Percentiles rank a stretch among this genome's conserved stretches.
phyloP scores from a whole-genome alignment of 2,113 vertebrate genomes.

The Mastomys natalensis region DNA sequence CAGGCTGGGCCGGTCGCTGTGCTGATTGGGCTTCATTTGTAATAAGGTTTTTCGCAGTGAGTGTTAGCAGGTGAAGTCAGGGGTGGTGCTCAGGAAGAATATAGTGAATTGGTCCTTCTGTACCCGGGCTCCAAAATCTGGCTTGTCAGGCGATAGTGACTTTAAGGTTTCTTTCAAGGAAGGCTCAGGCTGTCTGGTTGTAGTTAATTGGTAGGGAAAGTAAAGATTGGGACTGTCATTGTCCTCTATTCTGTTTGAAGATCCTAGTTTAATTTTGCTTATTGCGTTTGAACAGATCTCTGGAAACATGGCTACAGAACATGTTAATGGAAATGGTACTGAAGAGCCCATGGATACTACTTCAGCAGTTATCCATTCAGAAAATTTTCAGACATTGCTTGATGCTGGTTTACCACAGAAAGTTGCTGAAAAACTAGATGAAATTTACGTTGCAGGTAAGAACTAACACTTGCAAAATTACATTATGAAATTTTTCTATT shows the following conservation, averaged over 20 bases:
- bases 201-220: slow-evolving; percentile 74
- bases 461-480: slow-evolving; percentile 89
- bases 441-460: slow-evolving; percentile 99
- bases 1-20: slow-evolving; percentile 61
- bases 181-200: slow-evolving; percentile 60
- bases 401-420: slow-evolving; percentile 97
- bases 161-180: slow-evolving; percentile 69
- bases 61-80: slow-evolving; percentile 87
- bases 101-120: slow-evolving; percentile 63
- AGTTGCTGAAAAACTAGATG: slow-evolving; percentile 98
- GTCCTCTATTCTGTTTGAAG: slow-evolving; percentile 78
- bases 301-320: slow-evolving; percentile 98
- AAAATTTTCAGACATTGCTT: slow-evolving; percentile 96
- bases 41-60: slow-evolving; percentile 81
- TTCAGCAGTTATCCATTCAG: slow-evolving; percentile 93
- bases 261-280: slow-evolving; percentile 94
- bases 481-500: slow-evolving; percentile 89
- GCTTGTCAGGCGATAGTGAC: slow-evolving; percentile 76
- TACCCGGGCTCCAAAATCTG: slow-evolving; percentile 58
- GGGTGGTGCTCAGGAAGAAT: slow-evolving; percentile 74
- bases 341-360: slow-evolving; percentile 99
- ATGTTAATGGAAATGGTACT: slow-evolving; percentile 98
- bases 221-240: slow-evolving; percentile 78
- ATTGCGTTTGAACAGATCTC: slow-evolving; percentile 97
- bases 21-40: slow-evolving; percentile 81